Base-by-base conservation (phyloP, 37 sponge, comb jelly and placozoan species). In the Mnemiopsis leidyi region DNA sequence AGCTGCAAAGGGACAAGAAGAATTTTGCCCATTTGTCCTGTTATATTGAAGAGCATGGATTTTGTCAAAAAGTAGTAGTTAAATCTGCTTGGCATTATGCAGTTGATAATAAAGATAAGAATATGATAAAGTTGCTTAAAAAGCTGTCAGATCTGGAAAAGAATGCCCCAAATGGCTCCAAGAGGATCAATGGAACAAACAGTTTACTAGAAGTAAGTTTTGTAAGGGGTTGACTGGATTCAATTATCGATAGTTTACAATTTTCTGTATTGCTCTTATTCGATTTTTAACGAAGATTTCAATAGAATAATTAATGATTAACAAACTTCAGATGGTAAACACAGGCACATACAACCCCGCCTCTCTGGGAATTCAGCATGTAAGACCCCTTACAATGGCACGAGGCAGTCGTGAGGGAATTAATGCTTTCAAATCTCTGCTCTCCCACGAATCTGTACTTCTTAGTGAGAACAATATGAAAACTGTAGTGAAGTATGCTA, bases 311-410 rank as follows among this genome's bases (percentile, higher is more conserved):
- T n/a, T n/a, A n/a, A n/a, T n/a, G n/a, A n/a, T n/a, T n/a, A n/a
- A n/a, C n/a, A n/a, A n/a, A n/a, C n/a, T n/a, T n/a, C 39, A 85
- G 90, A 29, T 85, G 23, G 48, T 85, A 0, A n/a, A 38, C 16
- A 85, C 61, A 23, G 90, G 90, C 0, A 40, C 61, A n/a, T 85
- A 85, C 61, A 85, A 85, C 48, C 90, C 90, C 23, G 90, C 90
- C 1, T 85, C 90, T 28, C 90, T 85, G 7, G 90, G 90, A 7
- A 33, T 85, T 1, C 29, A 85, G 23, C 40, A 37, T 38, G 36
- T 85, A 9, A 35, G 90, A n/a, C 90, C 90, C 61, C 24, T 85
- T 21, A 85, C 90, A 7, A 85, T 85, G 90, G 90, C 90, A 20
- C 48, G 90, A 23, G 90, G 90, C 5, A 85, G 90, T 25, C 32